phyloP scores from a whole-genome alignment of 2,888 invertebrate genomes.

The Plebejus anna region DNA sequence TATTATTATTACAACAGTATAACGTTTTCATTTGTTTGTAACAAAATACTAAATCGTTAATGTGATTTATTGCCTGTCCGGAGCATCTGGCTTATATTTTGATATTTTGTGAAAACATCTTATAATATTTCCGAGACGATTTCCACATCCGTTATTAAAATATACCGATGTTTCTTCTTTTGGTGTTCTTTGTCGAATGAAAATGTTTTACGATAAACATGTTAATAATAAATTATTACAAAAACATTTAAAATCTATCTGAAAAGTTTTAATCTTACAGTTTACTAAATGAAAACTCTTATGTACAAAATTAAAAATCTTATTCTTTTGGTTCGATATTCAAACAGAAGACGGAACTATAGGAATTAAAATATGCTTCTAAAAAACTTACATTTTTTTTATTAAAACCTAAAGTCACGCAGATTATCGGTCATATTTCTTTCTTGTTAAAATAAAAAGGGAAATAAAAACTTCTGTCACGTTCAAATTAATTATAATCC shows the following conservation, averaged over 20 bases:
- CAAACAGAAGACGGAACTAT: no score
- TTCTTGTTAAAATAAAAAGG: not conserved
- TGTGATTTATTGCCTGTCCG: slow-evolving; percentile 9
- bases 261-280: not conserved
- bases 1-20: not conserved
- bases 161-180: not conserved
- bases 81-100: slow-evolving; percentile 24
- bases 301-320: no score
- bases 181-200: no score
- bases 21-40: not conserved
- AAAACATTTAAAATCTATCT: not conserved
- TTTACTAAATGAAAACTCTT: no score
- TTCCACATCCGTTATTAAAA: not conserved
- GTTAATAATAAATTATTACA: not conserved
- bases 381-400: no score
- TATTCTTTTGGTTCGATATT: no score
- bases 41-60: slow-evolving; percentile 10
- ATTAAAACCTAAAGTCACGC: no score
- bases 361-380: no score
- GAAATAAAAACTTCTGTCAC: not conserved
- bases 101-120: slow-evolving; percentile 20
- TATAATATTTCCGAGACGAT: not conserved
- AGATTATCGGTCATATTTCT: not conserved
- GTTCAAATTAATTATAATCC: not conserved
- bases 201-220: not conserved